Conservation (phyloP, 2,113 vertebrate species). For the Oophaga pumilio region DNA sequence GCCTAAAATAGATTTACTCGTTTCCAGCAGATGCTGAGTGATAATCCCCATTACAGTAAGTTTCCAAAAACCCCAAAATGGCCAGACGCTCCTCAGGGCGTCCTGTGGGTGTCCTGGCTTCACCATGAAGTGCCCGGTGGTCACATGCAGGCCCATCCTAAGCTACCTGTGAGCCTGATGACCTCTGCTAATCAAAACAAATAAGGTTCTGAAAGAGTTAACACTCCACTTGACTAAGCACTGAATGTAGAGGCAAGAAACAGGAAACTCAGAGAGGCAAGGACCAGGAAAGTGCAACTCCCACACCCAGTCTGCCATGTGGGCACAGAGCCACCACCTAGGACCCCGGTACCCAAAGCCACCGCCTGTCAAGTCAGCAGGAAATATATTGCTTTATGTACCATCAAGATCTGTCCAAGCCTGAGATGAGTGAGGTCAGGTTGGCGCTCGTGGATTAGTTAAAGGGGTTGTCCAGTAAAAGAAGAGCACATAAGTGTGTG, state of each 20-base stretch:
- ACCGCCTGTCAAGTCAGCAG: not conserved
- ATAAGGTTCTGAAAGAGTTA: constrained; percentile 3
- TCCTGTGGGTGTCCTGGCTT: not conserved
- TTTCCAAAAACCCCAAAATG: too few relatives aligned
- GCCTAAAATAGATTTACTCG: not conserved
- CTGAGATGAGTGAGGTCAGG: too few relatives aligned
- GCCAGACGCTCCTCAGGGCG: not conserved
- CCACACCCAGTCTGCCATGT: constrained; percentile 16
- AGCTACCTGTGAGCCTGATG: not conserved
- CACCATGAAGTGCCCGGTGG: not conserved
- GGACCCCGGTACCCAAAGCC: not conserved
- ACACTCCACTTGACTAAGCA: not conserved
- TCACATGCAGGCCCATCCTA: not conserved
- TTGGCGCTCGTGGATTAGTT: too few relatives aligned
- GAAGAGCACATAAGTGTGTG: too few relatives aligned
- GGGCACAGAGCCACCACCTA: not conserved
- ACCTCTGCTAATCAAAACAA: not conserved
- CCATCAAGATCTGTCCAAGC: not conserved
- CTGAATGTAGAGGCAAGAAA: not conserved
- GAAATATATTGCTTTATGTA: not conserved
- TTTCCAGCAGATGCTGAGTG: too few relatives aligned
- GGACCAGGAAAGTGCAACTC: constrained; percentile 22
- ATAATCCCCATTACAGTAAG: too few relatives aligned
- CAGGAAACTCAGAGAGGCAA: constrained; percentile 39
- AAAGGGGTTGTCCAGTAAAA: too few relatives aligned